These are phyloP conservation scores for Antedon mediterranea DNA, from an alignment of 53 echinoderm and acorn worm genomes.

Conservation along the genomic window DNA sequence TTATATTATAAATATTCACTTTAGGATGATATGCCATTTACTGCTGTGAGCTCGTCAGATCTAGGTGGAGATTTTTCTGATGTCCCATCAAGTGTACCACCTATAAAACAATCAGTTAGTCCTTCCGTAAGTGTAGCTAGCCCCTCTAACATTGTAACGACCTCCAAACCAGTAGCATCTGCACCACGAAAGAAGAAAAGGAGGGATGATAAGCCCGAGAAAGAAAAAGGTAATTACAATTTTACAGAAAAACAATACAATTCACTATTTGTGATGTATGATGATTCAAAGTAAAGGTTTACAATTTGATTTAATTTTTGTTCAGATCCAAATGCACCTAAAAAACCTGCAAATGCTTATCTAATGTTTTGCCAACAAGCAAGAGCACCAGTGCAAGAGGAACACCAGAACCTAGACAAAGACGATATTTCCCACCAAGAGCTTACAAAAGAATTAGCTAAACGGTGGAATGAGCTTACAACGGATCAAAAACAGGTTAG, in stretches of 20 bases:
- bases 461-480: constrained; percentile 77
- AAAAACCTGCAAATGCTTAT: constrained; percentile 98
- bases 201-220: constrained; percentile 13
- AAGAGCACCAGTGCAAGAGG: constrained; percentile 43
- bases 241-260: too few relatives aligned
- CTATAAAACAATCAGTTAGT: not conserved
- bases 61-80: not conserved
- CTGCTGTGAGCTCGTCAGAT: not conserved
- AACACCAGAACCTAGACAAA: constrained; percentile 14
- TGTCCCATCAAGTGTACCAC: not conserved
- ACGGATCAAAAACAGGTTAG: constrained; percentile 68
- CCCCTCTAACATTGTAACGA: not conserved
- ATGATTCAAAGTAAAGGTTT: too few relatives aligned
- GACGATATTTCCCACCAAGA: constrained; percentile 72
- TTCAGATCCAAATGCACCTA: constrained; percentile 75
- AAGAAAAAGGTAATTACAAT: constrained; percentile 18
- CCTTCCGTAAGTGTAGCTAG: not conserved
- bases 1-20: too few relatives aligned
- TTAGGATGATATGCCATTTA: constrained; percentile 20
- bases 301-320: not conserved
- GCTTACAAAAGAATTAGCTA: constrained; percentile 74
- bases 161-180: not conserved
- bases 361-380: constrained; percentile 95
- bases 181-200: constrained; percentile 7
- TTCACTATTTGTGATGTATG: too few relatives aligned